These are phyloP conservation scores for Ailurus styani DNA, from an alignment of 2,113 vertebrate genomes.

Conservation along the genomic window DNA sequence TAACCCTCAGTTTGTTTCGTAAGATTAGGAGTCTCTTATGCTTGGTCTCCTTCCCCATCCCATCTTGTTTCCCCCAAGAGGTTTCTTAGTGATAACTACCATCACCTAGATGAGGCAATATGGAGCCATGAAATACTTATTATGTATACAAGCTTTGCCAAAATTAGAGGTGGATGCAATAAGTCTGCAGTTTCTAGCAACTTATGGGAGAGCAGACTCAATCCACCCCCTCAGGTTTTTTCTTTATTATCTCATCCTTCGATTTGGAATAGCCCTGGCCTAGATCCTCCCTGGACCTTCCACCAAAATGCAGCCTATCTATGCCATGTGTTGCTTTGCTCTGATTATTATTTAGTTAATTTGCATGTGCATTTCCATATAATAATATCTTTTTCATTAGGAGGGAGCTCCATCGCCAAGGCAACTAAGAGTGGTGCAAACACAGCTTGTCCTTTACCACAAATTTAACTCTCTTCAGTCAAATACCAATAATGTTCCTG, in stretches of 20 bases:
- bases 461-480: not conserved
- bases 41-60: no score
- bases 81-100: not conserved
- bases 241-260: not conserved
- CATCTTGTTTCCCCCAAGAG: no score
- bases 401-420: not conserved
- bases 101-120: not conserved
- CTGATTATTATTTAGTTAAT: not conserved
- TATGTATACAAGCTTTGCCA: not conserved
- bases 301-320: not conserved
- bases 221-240: not conserved
- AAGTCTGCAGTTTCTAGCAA: not conserved
- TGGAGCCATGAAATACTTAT: not conserved
- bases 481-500: not conserved
- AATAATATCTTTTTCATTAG: not conserved
- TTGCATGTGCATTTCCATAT: not conserved
- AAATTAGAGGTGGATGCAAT: not conserved
- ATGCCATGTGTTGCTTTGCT: not conserved
- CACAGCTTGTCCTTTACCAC: not conserved
- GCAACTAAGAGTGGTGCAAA: not conserved
- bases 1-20: no score
- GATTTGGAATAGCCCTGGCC: not conserved
- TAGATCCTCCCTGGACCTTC: not conserved
- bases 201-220: not conserved
- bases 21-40: no score